These are phyloP conservation scores for Himantopus leucocephalus DNA, from an alignment of 2,113 vertebrate species.

Conservation along the genomic window DNA sequence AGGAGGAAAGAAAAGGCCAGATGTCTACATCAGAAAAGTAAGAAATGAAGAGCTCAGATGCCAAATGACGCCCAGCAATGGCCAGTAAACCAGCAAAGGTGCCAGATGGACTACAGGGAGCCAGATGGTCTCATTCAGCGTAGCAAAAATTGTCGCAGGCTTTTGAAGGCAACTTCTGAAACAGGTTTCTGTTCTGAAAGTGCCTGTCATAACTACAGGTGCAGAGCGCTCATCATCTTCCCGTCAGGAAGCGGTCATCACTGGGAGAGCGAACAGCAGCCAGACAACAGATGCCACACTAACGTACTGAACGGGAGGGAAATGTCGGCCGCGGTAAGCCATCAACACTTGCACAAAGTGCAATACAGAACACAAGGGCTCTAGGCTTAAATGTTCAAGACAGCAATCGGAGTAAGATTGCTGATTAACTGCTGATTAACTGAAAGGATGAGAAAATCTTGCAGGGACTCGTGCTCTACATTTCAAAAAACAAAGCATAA, in stretches of 20 bases:
- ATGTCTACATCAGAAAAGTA: not conserved
- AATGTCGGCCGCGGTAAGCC: not conserved
- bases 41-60: not conserved
- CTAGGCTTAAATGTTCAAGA: not conserved
- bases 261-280: not conserved
- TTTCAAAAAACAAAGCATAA: not conserved
- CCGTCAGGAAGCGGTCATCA: not conserved
- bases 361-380: not conserved
- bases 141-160: not conserved
- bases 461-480: not conserved
- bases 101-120: not conserved
- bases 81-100: not conserved
- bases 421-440: not conserved
- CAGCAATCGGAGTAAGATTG: not conserved
- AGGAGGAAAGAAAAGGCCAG: not conserved
- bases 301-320: not conserved
- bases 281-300: not conserved
- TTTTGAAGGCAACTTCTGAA: not conserved
- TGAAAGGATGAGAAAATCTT: not conserved
- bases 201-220: not conserved
- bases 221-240: not conserved
- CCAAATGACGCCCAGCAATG: not conserved
- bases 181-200: not conserved
- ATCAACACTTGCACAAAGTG: not conserved
- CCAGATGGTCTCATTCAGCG: not conserved